Evolutionary conservation across 2,113 vertebrate species (phyloP).

Genomic region (Cygnus atratus): DNA sequence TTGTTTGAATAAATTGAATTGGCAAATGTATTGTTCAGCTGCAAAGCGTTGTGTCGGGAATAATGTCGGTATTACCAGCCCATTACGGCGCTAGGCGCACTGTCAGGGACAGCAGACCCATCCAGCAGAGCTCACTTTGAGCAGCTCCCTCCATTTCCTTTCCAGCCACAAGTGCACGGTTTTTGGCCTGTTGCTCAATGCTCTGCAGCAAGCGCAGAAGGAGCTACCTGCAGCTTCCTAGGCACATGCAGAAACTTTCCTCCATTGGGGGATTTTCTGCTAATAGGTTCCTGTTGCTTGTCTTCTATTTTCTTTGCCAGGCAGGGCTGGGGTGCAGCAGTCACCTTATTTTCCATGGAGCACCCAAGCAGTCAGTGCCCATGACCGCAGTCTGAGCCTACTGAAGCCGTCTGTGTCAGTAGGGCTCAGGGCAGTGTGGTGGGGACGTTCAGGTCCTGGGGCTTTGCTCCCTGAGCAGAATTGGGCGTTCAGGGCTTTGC

Average conservation of each 20-base stretch:
- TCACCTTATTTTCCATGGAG: not conserved
- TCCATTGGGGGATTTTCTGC: not conserved
- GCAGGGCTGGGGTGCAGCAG: not conserved
- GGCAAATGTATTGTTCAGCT: constrained; percentile 42
- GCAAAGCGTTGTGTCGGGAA: constrained; percentile 43
- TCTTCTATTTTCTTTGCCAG: not conserved
- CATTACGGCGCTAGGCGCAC: not conserved
- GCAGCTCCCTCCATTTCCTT: not conserved
- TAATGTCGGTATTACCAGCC: constrained; percentile 25
- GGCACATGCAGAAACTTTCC: not conserved
- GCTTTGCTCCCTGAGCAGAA: not conserved
- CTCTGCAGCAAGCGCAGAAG: not conserved
- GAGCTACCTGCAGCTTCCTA: not conserved
- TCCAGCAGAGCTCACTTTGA: constrained; percentile 16
- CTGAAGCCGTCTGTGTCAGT: not conserved
- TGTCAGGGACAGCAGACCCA: not conserved
- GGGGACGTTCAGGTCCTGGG: not conserved
- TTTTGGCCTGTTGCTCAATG: not conserved
- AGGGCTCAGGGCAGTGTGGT: not conserved
- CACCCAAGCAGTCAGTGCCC: not conserved
- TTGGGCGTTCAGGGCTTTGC: not conserved
- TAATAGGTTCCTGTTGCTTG: not conserved
- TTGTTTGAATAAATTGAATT: constrained; percentile 65
- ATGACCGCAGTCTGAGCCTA: not conserved
- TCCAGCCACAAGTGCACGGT: fast-evolving